These are phyloP conservation scores for Eolophus roseicapilla DNA, from an alignment of 2,113 vertebrate genomes.

Conservation along the genomic window DNA sequence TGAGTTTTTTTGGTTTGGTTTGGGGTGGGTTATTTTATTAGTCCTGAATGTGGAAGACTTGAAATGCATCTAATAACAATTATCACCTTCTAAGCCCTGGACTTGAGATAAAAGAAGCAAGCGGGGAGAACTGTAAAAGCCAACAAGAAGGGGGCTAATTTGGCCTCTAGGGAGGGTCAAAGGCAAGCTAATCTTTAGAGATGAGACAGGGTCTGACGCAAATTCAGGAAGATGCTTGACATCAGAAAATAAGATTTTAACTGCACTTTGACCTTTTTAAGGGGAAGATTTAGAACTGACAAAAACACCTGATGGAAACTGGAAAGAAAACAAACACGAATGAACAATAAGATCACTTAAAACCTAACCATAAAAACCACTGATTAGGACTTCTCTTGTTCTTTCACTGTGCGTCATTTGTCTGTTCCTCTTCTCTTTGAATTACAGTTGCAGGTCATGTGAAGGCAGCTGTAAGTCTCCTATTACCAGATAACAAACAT, in stretches of 20 bases:
- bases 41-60: neutral
- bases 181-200: neutral
- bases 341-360: neutral
- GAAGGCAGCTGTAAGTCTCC: neutral
- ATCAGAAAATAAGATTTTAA: constrained; percentile 11
- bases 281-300: neutral
- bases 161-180: neutral
- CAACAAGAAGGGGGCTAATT: neutral
- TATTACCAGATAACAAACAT: neutral
- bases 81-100: neutral
- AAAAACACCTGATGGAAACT: neutral
- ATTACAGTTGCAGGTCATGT: neutral
- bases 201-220: neutral
- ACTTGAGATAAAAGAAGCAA: neutral
- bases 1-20: neutral
- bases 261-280: neutral
- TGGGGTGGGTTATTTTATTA: neutral
- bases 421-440: neutral
- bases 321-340: neutral
- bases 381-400: neutral
- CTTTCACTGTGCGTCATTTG: neutral
- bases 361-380: neutral
- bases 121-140: neutral
- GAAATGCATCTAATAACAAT: neutral
- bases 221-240: neutral